A percentile compares a stretch with the other conserved stretches of the same genome.
Evolutionary conservation across 1,140 invertebrate genomes (phyloP).

Genomic region (Drosophila tropicalis): DNA sequence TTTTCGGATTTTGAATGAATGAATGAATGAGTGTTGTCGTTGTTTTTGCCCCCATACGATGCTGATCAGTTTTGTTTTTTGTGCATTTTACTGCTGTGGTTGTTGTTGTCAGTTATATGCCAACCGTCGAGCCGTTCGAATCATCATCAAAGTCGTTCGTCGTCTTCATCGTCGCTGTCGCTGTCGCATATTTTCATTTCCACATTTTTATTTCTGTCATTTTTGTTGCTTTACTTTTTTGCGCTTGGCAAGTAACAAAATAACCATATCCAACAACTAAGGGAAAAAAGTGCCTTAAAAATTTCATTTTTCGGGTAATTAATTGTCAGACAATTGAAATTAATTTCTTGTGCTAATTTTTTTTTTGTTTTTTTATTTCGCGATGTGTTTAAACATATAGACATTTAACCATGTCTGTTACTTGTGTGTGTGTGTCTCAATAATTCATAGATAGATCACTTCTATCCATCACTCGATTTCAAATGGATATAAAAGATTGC

Average conservation of each 20-base stretch:
- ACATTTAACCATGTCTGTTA: not conserved
- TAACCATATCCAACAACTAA: not conserved
- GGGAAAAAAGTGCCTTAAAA: not conserved
- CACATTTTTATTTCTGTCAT: not conserved
- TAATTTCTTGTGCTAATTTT: not conserved
- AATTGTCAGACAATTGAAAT: slow-evolving; percentile 32
- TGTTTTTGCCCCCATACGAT: slow-evolving; percentile 23
- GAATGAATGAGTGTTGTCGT: slow-evolving; percentile 29
- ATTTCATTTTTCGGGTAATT: slow-evolving; percentile 46
- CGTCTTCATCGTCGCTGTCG: not conserved
- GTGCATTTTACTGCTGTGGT: slow-evolving; percentile 16
- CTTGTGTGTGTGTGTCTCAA: slow-evolving; percentile 16
- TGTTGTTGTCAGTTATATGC: slow-evolving; percentile 56
- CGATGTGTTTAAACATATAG: not conserved
- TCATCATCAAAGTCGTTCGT: slow-evolving; percentile 21
- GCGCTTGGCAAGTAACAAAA: not conserved
- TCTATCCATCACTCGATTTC: no score
- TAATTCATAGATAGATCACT: not conserved
- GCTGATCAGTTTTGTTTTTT: slow-evolving; percentile 27
- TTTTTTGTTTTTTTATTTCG: not conserved
- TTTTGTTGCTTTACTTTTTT: not conserved
- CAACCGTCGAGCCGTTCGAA: slow-evolving; percentile 68
- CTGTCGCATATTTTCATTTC: slow-evolving; percentile 10
- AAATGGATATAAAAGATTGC: no score
- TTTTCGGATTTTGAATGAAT: slow-evolving; percentile 7